Percentiles rank a stretch among this genome's conserved stretches.
These are phyloP conservation scores for Cryptoprocta ferox DNA, from an alignment of 2,797 vertebrate genomes.

Conservation along the genomic window DNA sequence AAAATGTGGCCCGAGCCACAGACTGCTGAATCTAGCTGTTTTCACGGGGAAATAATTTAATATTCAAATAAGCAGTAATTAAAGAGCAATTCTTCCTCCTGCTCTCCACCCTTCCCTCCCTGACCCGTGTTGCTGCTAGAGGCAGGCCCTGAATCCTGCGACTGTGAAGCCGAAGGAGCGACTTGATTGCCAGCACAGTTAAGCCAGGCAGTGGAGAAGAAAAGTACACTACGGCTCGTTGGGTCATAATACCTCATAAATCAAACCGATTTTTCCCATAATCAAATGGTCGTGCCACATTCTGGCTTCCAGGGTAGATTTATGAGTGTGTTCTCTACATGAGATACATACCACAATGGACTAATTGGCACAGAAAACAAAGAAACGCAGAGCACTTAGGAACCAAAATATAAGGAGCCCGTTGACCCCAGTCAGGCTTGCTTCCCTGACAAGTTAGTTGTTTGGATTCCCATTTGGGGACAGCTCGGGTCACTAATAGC, in stretches of 20 bases:
- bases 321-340: slow-evolving; percentile 55
- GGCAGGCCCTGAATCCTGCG: slow-evolving; percentile 43
- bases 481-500: slow-evolving; percentile 65
- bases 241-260: slow-evolving; percentile 73
- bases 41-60: slow-evolving; percentile 71
- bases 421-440: slow-evolving; percentile 58
- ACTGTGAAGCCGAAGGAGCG: neutral
- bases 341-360: slow-evolving; percentile 53
- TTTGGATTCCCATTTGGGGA: slow-evolving; percentile 74
- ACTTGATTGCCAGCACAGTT: slow-evolving; percentile 43
- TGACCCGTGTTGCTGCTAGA: neutral
- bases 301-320: slow-evolving; percentile 74
- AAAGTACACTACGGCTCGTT: slow-evolving; percentile 61
- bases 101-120: slow-evolving; percentile 37
- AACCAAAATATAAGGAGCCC: slow-evolving; percentile 68
- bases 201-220: slow-evolving; percentile 62
- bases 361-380: slow-evolving; percentile 66
- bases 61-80: slow-evolving; percentile 73
- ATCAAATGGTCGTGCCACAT: slow-evolving; percentile 56
- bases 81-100: slow-evolving; percentile 45
- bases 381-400: slow-evolving; percentile 72
- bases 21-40: slow-evolving; percentile 73
- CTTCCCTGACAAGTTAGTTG: slow-evolving; percentile 58
- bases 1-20: slow-evolving; percentile 60
- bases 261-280: slow-evolving; percentile 68